A percentile compares a stretch with the other conserved stretches of the same genome.
These are phyloP conservation scores for Leptinotarsa haldemani DNA, from an alignment of 2,888 invertebrate genomes.

Conservation along the genomic window DNA sequence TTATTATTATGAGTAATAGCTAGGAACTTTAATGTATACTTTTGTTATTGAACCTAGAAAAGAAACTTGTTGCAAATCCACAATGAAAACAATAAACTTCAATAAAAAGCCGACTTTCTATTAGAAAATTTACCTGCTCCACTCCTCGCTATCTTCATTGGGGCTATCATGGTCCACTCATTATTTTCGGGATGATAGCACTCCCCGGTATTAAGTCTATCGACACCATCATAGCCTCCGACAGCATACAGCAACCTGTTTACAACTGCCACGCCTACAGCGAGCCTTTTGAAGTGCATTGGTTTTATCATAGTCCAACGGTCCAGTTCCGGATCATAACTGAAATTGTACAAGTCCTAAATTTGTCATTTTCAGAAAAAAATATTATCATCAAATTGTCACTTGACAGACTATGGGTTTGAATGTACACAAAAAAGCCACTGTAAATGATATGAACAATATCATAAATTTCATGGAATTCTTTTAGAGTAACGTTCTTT, in stretches of 20 bases:
- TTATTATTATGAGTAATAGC: too few relatives aligned
- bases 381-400: too few relatives aligned
- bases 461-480: too few relatives aligned
- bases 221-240: conserved; percentile 88
- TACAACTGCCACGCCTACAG: conserved; percentile 83
- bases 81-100: too few relatives aligned
- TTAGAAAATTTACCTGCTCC: conserved; percentile 76
- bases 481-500: too few relatives aligned
- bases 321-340: conserved; percentile 89
- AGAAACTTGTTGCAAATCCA: too few relatives aligned
- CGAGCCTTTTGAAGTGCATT: conserved; percentile 83
- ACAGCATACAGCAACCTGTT: conserved; percentile 79
- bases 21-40: too few relatives aligned
- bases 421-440: too few relatives aligned
- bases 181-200: conserved; percentile 95
- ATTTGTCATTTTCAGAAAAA: not conserved
- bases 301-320: conserved; percentile 81
- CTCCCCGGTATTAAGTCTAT: conserved; percentile 83
- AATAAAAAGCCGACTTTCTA: too few relatives aligned
- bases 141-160: conserved; percentile 83
- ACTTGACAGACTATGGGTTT: too few relatives aligned
- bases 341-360: conserved; percentile 58
- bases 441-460: too few relatives aligned
- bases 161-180: conserved; percentile 84
- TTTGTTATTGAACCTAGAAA: too few relatives aligned